phyloP scores from a whole-genome alignment of 2,113 vertebrate species.

The Mobula birostris region DNA sequence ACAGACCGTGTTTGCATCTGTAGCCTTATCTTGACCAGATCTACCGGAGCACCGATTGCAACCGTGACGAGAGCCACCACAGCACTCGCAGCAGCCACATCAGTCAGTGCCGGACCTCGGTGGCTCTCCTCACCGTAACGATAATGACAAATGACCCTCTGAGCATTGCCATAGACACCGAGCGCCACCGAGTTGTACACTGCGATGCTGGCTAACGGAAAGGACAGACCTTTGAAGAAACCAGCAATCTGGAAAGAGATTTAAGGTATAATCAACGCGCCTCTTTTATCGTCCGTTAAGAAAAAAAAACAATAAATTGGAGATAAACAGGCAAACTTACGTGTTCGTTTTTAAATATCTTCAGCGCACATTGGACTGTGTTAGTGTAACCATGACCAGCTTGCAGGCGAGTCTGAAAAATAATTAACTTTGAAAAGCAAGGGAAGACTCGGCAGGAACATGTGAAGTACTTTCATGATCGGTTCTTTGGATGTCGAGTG shows the following conservation, averaged over 20 bases:
- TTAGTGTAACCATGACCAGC: conserved; percentile 74
- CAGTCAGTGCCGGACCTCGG: conserved; percentile 50
- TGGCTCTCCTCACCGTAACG: conserved; percentile 52
- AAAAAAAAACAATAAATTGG: not conserved
- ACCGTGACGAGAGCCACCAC: conserved; percentile 73
- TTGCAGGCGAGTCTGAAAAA: conserved; percentile 78
- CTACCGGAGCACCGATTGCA: conserved; percentile 75
- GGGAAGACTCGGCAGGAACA: not conserved
- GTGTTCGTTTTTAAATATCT: conserved; percentile 78
- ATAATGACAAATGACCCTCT: conserved; percentile 66
- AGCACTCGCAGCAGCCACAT: conserved; percentile 73
- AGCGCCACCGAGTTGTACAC: conserved; percentile 88
- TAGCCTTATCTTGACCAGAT: conserved; percentile 89
- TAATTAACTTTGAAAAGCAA: not conserved
- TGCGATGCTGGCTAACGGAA: conserved; percentile 79
- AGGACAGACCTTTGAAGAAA: conserved; percentile 98
- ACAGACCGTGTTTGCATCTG: conserved; percentile 83
- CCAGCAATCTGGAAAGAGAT: conserved; percentile 59
- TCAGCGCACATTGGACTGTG: conserved; percentile 71
- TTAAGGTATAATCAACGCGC: conserved; percentile 29
- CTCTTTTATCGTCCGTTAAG: not conserved
- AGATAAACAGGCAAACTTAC: conserved; percentile 57
- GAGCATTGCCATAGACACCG: conserved; percentile 79
- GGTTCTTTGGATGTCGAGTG: not conserved
- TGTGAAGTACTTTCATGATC: no score